Evolutionary conservation across 2,113 vertebrate species (phyloP), one percentile per base, ranked within the genome.

Genomic region (Microcebus lehilahytsara): DNA sequence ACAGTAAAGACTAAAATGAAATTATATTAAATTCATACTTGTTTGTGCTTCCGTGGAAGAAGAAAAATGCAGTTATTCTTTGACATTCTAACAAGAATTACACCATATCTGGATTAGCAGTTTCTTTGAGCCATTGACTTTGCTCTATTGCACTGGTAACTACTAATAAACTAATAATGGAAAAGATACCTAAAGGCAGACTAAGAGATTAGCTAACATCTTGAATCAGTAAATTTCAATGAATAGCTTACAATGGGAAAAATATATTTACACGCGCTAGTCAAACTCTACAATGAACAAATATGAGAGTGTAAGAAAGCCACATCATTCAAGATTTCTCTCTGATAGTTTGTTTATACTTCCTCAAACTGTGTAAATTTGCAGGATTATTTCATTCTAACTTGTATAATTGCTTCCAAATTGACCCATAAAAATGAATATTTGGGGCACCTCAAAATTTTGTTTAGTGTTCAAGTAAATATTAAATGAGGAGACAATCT

Each of bases 401-500:
- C 0, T 69, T 86, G 8, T 37, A 53, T 72, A 81, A 75, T 49
- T 86, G 16, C 83, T 96, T 89, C 20, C 11, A 91, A 84, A 32
- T 75, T 2, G 80, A 79, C 3, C 2, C 3, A 27, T 84, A 56
- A 72, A 85, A 81, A 62, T 51, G 9, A 90, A 78, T 37, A 3
- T 27, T 83, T 72, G 19, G 22, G n/a, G 6, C 3, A 80, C 25
- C 25, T 86, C 9, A 37, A 95, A 78, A 95, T 93, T 90, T 72
- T 58, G 3, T 46, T 90, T 96, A 60, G 2, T 92, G 2, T 37
- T 86, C 69, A 80, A 72, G 3, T 86, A 64, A 62, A 37, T 71
- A 91, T 49, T 56, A 85, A 64, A n/a, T 51, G 16, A 67, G 10
- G 58, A 84, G 9, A 2, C 5, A 64, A 37, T 66, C 1, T 88